These are phyloP conservation scores for Cricetomys ansorgei DNA, from an alignment of 2,113 vertebrate genomes.

Conservation along the genomic window DNA sequence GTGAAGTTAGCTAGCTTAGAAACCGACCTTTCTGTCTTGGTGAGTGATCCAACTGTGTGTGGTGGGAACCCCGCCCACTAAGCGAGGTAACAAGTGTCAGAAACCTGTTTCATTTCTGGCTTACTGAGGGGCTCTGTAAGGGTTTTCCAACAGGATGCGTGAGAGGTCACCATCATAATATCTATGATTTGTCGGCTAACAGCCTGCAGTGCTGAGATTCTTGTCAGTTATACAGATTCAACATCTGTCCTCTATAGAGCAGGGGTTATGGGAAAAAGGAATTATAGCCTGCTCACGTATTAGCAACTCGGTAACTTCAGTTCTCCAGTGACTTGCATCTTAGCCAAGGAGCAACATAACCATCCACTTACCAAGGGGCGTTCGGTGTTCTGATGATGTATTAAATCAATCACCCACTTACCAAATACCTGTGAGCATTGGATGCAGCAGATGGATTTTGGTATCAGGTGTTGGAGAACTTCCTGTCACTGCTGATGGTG, in stretches of 20 bases:
- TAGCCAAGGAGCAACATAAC: constrained; percentile 51
- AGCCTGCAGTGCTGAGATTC: not conserved
- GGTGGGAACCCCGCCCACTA: not conserved
- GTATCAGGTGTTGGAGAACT: not conserved
- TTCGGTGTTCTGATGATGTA: constrained; percentile 59
- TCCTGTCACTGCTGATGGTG: constrained; percentile 46
- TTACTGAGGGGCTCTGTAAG: not conserved
- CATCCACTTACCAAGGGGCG: constrained; percentile 36
- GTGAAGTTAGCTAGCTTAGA: not conserved
- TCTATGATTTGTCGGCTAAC: not conserved
- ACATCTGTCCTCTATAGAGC: not conserved
- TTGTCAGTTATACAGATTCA: not conserved
- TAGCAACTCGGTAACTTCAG: constrained; percentile 53
- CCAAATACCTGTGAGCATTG: constrained; percentile 42
- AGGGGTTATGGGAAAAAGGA: constrained; percentile 29
- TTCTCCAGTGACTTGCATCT: constrained; percentile 50
- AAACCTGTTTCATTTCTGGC: not conserved
- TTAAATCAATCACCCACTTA: constrained; percentile 67
- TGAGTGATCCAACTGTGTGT: not conserved
- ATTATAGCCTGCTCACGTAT: constrained; percentile 32
- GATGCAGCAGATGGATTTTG: constrained; percentile 53
- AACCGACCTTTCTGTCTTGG: not conserved
- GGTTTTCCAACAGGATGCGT: constrained; percentile 30
- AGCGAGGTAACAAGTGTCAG: not conserved
- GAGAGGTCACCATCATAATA: not conserved